Base-by-base conservation (phyloP, 2,797 vertebrate species). In the Pseudochirops cupreus region DNA sequence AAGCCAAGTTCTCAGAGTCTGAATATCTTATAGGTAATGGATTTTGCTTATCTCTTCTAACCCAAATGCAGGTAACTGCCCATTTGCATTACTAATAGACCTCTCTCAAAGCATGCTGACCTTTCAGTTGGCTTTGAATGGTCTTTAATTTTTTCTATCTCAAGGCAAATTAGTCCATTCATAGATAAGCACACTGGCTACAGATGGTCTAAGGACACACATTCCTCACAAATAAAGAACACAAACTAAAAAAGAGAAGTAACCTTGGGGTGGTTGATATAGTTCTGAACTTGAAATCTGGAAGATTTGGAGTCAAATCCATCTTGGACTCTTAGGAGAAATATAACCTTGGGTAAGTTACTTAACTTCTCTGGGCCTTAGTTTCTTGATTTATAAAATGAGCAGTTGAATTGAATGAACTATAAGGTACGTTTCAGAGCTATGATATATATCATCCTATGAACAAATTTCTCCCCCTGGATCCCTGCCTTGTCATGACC, bases 81-180 rank as follows among this genome's bases (percentile, higher is more conserved):
- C 94, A 97, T 97, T 98, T 97, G 96, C 97, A 97, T 98, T 31
- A 56, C 56, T 97, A 96, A 97, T 93, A 96, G 94, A 95, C 74
- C 94, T 95, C 91, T 96, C 57, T 33, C 89, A 58, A 94, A 96
- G 91, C 0, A 74, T 39, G n/a, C 67, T 74, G 67, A 74, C 67
- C n/a, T 74, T 74, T 74, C 7, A 7, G 16, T 74, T 39, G 67
- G 12, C 18, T 95, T 93, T 97, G 95, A 98, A 97, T 97, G 96
- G 94, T 57, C 82, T 62, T 74, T 97, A 93, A 97, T 98, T 93
- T 96, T 95, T 92, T 92, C n/a, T 67, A 97, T 74, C 92, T 96
- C 97, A 97, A 96, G 93, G 90, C 95, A 97, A 97, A 97, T 97
- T 97, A 98, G 95, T 92, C 93, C 96, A 97, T 98, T 98, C 94